Evolutionary conservation across 2,797 vertebrate species (phyloP).

Genomic region (Vultur gryphus): DNA sequence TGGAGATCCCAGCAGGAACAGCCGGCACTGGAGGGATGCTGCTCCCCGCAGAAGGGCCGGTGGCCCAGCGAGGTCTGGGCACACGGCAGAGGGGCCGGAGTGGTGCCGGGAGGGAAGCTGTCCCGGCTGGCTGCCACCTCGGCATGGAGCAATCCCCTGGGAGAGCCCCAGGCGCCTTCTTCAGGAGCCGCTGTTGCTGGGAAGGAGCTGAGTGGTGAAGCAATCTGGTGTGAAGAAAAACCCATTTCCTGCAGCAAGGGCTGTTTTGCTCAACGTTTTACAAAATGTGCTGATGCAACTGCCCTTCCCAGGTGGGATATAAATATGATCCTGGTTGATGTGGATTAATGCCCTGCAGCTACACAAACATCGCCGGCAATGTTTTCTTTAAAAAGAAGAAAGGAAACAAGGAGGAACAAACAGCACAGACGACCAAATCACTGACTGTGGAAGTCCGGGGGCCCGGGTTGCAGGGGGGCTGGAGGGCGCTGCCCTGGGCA

Average conservation of each 20-base stretch:
- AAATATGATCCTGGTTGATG: not conserved
- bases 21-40: fast-evolving
- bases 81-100: not conserved
- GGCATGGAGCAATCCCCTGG: not conserved
- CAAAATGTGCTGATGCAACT: slow-evolving; percentile 58
- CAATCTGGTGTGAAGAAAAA: slow-evolving; percentile 54
- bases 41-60: fast-evolving
- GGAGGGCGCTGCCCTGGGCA: not conserved
- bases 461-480: not conserved
- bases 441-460: not conserved
- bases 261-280: slow-evolving; percentile 55
- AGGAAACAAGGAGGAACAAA: slow-evolving; percentile 26
- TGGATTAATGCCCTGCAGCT: slow-evolving; percentile 3
- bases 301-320: slow-evolving; percentile 49
- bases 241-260: slow-evolving; percentile 54
- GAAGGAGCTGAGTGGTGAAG: slow-evolving; percentile 25
- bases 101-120: not conserved
- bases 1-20: not conserved
- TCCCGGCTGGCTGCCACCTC: not conserved
- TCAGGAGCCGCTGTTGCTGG: not conserved
- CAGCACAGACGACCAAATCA: not conserved
- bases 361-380: not conserved
- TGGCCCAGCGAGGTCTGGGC: not conserved
- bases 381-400: slow-evolving; percentile 6
- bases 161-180: not conserved